These are phyloP conservation scores for Dendrolimus pini DNA, from an alignment of 2,888 invertebrate genomes.

Conservation along the genomic window DNA sequence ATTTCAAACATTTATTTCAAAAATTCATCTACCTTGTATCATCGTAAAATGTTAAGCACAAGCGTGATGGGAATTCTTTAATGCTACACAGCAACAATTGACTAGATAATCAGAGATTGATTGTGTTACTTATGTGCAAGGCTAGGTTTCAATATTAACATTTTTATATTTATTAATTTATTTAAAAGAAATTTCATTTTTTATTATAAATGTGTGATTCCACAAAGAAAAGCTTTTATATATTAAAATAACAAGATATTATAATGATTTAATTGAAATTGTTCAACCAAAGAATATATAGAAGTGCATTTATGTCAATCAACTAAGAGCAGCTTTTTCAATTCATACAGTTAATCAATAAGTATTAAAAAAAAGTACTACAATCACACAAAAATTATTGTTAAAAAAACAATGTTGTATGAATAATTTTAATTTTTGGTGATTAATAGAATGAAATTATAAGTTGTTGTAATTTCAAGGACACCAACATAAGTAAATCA, in stretches of 20 bases:
- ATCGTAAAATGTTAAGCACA: conserved; percentile 42
- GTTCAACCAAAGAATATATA: too few relatives aligned
- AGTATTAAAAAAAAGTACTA: too few relatives aligned
- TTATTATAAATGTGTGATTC: not conserved
- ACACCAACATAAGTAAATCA: not conserved
- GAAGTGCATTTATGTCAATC: too few relatives aligned
- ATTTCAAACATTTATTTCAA: conserved; percentile 54
- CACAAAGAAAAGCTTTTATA: not conserved
- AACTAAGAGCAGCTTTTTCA: too few relatives aligned
- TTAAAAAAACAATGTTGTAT: too few relatives aligned
- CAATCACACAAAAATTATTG: too few relatives aligned
- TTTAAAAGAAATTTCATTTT: not conserved
- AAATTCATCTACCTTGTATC: conserved; percentile 29
- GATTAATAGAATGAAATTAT: too few relatives aligned
- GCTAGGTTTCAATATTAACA: not conserved
- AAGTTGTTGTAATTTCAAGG: too few relatives aligned
- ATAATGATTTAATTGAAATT: not conserved
- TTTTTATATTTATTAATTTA: conserved; percentile 14
- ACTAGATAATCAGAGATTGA: conserved; percentile 53
- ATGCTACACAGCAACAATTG: conserved; percentile 45
- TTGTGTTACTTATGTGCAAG: conserved; percentile 29
- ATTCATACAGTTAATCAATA: too few relatives aligned
- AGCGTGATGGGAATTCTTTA: conserved; percentile 40
- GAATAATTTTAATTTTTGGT: too few relatives aligned
- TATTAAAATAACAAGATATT: not conserved